Evolutionary conservation across 2,888 invertebrate species (phyloP).

Genomic region (Nasonia oneida): DNA sequence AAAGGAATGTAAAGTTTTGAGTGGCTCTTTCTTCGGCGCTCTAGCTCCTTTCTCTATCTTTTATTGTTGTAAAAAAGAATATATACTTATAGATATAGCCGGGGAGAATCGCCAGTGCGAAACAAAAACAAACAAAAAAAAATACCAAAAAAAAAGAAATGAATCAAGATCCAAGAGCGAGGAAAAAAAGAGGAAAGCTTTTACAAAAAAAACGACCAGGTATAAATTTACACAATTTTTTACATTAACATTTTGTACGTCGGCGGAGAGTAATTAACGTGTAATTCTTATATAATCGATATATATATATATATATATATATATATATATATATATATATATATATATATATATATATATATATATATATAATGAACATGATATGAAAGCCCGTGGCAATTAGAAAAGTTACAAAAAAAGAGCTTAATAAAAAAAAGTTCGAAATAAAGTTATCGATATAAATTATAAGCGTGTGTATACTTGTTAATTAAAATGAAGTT

Average conservation of each 20-base stretch:
- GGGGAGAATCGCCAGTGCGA: not conserved
- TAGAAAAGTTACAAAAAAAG: slow-evolving; percentile 45
- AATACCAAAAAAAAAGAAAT: slow-evolving; percentile 25
- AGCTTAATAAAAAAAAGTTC: slow-evolving; percentile 49
- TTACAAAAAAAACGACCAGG: slow-evolving; percentile 61
- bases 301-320: slow-evolving; percentile 43
- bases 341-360: slow-evolving; percentile 43
- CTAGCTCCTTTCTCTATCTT: not conserved
- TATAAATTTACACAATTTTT: slow-evolving; percentile 73
- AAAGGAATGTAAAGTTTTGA: slow-evolving; percentile 17
- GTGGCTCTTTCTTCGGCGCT: slow-evolving; percentile 44
- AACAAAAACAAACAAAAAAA: not conserved
- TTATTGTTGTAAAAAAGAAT: slow-evolving; percentile 33
- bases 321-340: slow-evolving; percentile 35
- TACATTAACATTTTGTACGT: slow-evolving; percentile 72
- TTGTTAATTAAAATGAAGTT: slow-evolving; percentile 46
- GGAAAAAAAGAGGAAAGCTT: slow-evolving; percentile 49
- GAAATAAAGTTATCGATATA: slow-evolving; percentile 26
- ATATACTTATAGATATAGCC: not conserved
- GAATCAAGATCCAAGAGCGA: slow-evolving; percentile 54
- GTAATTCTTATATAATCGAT: slow-evolving; percentile 61
- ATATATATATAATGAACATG: slow-evolving; percentile 44
- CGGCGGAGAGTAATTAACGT: slow-evolving; percentile 65
- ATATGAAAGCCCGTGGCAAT: slow-evolving; percentile 35
- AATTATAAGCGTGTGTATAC: slow-evolving; percentile 50